A percentile compares a stretch with the other conserved stretches of the same genome.
Evolutionary conservation across 2,797 vertebrate species (phyloP).

Genomic region (Todus mexicanus): DNA sequence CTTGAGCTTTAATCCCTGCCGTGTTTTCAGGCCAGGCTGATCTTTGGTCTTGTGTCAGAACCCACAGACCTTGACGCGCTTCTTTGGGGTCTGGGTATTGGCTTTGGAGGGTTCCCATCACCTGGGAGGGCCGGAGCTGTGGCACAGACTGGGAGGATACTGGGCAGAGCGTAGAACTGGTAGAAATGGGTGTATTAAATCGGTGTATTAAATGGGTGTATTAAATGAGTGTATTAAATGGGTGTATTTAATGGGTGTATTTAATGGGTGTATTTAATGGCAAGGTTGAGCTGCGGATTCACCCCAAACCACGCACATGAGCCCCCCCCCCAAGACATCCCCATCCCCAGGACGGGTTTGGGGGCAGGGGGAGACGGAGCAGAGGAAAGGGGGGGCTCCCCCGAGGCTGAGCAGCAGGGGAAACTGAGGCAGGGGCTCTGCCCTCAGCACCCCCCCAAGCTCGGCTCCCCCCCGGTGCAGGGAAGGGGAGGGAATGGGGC

Average conservation of each 20-base stretch:
- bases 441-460: too few species aligned
- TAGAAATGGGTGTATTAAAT: fast-evolving
- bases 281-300: background rate
- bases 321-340: background rate
- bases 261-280: background rate
- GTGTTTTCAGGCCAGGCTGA: background rate
- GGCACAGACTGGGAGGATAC: background rate
- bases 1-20: background rate
- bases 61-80: fast-evolving
- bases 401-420: background rate
- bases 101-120: background rate
- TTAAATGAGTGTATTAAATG: too few species aligned
- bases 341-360: background rate
- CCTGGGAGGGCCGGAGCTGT: background rate
- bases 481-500: background rate
- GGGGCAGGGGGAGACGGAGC: background rate
- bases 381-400: too few species aligned
- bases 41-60: background rate
- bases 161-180: fast-evolving
- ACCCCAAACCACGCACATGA: background rate
- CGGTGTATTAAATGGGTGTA: too few species aligned
- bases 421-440: background rate
- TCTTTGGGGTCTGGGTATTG: fast-evolving
- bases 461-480: background rate
- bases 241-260: too few species aligned